Conservation (phyloP, 2,113 vertebrate species). For the Paralichthys olivaceus region DNA sequence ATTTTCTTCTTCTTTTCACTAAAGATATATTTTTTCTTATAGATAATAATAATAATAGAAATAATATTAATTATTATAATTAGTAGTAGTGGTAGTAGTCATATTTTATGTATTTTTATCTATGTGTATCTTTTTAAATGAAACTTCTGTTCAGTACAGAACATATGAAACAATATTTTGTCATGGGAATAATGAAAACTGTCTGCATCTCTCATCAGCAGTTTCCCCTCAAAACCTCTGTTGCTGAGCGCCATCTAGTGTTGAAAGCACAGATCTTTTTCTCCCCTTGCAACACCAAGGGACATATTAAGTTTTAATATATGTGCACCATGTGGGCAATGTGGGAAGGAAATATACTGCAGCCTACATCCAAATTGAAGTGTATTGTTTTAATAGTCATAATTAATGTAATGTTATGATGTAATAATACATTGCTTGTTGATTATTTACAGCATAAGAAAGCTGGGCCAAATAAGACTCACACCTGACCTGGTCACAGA, state of each 20-base stretch:
- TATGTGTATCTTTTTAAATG: no score
- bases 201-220: not conserved
- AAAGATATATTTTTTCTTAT: no score
- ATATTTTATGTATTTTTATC: no score
- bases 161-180: not conserved
- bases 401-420: no score
- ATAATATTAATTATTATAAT: no score
- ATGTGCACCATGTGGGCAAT: not conserved
- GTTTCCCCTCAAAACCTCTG: conserved; percentile 10
- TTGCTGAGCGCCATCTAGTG: conserved; percentile 71
- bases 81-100: no score
- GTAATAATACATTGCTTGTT: not conserved
- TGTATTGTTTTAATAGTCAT: no score
- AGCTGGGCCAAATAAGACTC: not conserved
- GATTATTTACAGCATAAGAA: not conserved
- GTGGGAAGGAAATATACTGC: no score
- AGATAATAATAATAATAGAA: no score
- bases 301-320: not conserved
- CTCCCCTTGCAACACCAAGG: not conserved
- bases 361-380: no score
- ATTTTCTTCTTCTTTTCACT: no score
- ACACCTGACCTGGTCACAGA: conserved; percentile 29
- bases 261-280: conserved; percentile 1
- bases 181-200: conserved; percentile 3
- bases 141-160: not conserved